Evolutionary conservation across 2,113 vertebrate genomes (phyloP), one percentile per base, ranked within the genome.

Genomic region (Opisthocomus hoazin): DNA sequence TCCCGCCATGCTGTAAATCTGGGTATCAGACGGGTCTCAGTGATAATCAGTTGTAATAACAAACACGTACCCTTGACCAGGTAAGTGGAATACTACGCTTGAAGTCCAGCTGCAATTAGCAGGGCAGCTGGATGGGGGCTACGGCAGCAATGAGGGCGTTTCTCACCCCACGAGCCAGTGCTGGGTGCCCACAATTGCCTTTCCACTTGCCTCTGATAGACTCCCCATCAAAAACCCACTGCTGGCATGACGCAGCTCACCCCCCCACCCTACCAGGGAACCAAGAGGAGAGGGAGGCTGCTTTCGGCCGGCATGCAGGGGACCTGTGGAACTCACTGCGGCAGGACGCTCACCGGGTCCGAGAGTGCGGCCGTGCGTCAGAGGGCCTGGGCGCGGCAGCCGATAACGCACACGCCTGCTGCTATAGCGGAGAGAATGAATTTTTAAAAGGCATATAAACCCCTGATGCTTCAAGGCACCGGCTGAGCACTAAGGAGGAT

Each of bases 21-120:
- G 93, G 93, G 91, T 94, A 93, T 96, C 94, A 96, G 96, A 96
- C 80, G 1, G 96, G 92, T 83, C 94, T 97, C 93, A 96, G 91
- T 11, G 69, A 94, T 93, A 94, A 96, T 92, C 92, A 89, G 77
- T 83, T 81, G 90, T 64, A 87, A 92, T 60, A 85, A 94, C 32
- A 6, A 46, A 46, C 89, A 30, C 3, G 63, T 21, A 94, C 87
- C 68, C 76, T 29, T 8, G 87, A 36, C 76, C 91, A 86, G 89
- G 50, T 94, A 90, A 96, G 92, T 64, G 91, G 73, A 94, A 94
- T 82, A 82, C 94, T 39, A 26, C 26, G 68, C n/a, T 43, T 63
- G 70, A 93, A 94, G 74, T 64, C 46, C 60, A 91, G 83, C 76
- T 51, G 79, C 93, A 91, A 86, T 83, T 78, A 96, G 87, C 64